A percentile compares a stretch with the other conserved stretches of the same genome.
These are phyloP conservation scores for Latrodectus elegans DNA, from an alignment of 2,888 invertebrate genomes.

Conservation along the genomic window DNA sequence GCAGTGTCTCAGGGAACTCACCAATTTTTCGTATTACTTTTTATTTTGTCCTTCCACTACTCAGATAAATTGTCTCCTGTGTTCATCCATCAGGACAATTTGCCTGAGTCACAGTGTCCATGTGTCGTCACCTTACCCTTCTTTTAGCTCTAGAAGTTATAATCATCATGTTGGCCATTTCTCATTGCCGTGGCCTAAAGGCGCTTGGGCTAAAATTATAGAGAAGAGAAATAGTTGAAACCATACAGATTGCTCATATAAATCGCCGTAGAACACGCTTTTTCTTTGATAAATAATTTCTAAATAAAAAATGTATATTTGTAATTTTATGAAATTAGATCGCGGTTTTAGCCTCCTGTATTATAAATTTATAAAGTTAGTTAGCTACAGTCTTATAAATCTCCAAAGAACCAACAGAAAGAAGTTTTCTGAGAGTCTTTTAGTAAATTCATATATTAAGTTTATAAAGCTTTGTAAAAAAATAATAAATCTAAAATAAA, in stretches of 20 bases:
- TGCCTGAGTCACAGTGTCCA: slow-evolving; percentile 42
- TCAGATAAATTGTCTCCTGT: slow-evolving; percentile 51
- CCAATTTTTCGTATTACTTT: slow-evolving; percentile 62
- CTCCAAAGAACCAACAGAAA: slow-evolving; percentile 19
- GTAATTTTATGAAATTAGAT: slow-evolving; percentile 53
- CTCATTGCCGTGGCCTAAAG: slow-evolving; percentile 56
- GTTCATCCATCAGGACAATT: slow-evolving; percentile 61
- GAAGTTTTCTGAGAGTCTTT: slow-evolving; percentile 46
- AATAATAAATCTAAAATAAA: slow-evolving; percentile 23
- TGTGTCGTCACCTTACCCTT: slow-evolving; percentile 55
- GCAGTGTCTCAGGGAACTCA: slow-evolving; percentile 70
- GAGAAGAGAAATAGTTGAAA: slow-evolving; percentile 13
- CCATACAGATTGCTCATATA: slow-evolving; percentile 58
- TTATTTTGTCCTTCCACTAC: slow-evolving; percentile 34
- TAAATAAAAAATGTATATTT: slow-evolving; percentile 64
- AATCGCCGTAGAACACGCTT: slow-evolving; percentile 69
- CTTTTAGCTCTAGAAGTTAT: slow-evolving; percentile 52
- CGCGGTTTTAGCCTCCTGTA: slow-evolving; percentile 63
- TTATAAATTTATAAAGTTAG: slow-evolving; percentile 53
- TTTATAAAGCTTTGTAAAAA: slow-evolving; percentile 48
- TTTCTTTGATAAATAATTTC: slow-evolving; percentile 61
- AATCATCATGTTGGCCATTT: slow-evolving; percentile 66
- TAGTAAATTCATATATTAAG: slow-evolving; percentile 40
- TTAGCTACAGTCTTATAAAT: slow-evolving; percentile 33
- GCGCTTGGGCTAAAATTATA: slow-evolving; percentile 48